Conservation (phyloP, 2,113 vertebrate species). For the Ifrita kowaldi region DNA sequence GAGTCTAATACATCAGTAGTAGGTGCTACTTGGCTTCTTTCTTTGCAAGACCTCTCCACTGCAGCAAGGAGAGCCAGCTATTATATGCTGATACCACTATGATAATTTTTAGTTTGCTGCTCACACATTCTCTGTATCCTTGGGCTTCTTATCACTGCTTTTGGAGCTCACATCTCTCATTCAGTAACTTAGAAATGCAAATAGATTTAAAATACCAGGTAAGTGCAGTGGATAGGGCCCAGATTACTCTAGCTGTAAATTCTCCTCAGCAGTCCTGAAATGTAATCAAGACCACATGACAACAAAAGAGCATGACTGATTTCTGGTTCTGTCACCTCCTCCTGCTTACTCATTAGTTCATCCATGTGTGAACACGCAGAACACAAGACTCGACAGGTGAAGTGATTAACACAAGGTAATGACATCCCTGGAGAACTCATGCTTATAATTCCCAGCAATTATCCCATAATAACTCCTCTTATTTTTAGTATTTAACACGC, state of each 20-base stretch:
- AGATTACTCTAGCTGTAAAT: neutral
- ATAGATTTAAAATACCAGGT: neutral
- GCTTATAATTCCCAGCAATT: slow-evolving; percentile 36
- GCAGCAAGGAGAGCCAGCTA: neutral
- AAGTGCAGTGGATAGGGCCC: neutral
- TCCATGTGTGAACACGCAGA: neutral
- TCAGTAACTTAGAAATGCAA: neutral
- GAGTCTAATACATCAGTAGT: neutral
- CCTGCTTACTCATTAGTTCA: slow-evolving; percentile 40
- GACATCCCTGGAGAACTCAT: slow-evolving; percentile 44
- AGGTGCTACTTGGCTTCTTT: neutral
- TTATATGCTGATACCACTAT: neutral
- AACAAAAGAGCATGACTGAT: slow-evolving; percentile 18
- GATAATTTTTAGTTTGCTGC: neutral
- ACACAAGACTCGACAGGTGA: slow-evolving; percentile 36
- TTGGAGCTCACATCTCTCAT: neutral
- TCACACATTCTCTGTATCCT: neutral
- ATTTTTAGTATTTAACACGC: slow-evolving; percentile 27
- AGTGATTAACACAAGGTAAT: slow-evolving; percentile 53
- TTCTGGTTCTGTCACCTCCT: slow-evolving; percentile 23
- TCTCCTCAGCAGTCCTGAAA: neutral
- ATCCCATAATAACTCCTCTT: slow-evolving; percentile 11
- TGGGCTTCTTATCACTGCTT: neutral
- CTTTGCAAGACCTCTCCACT: neutral
- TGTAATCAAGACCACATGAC: slow-evolving; percentile 20